phyloP scores from a whole-genome alignment of 2,797 vertebrate species.

The Diceros bicornis region DNA sequence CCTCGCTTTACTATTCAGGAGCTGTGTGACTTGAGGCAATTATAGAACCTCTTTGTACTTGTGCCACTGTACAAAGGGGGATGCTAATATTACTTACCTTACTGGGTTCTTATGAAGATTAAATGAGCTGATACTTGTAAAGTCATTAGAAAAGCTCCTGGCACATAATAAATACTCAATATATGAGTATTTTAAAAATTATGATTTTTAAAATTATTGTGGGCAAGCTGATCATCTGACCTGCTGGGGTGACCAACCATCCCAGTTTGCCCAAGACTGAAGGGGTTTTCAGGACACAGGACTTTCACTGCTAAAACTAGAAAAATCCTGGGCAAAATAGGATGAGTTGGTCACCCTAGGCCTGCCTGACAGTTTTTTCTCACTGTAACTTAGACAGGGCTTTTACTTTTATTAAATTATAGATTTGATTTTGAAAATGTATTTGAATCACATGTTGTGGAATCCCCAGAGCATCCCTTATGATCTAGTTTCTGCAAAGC shows the following conservation, averaged over 20 bases:
- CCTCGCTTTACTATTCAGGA: neutral
- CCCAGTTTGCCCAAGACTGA: neutral
- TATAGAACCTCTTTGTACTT: neutral
- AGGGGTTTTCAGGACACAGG: neutral
- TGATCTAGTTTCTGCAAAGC: neutral
- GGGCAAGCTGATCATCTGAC: neutral
- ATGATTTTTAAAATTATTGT: neutral
- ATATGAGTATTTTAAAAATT: neutral
- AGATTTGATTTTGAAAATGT: neutral
- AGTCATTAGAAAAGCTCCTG: neutral
- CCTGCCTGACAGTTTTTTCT: neutral
- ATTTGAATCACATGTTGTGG: neutral
- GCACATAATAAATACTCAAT: neutral
- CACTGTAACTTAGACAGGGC: neutral
- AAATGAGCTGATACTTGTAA: neutral
- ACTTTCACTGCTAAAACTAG: neutral
- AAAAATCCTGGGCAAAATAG: neutral
- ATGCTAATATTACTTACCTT: neutral
- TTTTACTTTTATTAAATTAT: neutral
- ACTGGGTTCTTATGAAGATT: neutral
- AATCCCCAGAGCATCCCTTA: neutral
- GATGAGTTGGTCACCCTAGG: neutral
- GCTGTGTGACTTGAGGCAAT: neutral
- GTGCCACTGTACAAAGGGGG: neutral
- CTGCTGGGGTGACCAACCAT: neutral